Evolutionary conservation across 2,113 vertebrate species (phyloP).

Genomic region (Engraulis encrasicolus): DNA sequence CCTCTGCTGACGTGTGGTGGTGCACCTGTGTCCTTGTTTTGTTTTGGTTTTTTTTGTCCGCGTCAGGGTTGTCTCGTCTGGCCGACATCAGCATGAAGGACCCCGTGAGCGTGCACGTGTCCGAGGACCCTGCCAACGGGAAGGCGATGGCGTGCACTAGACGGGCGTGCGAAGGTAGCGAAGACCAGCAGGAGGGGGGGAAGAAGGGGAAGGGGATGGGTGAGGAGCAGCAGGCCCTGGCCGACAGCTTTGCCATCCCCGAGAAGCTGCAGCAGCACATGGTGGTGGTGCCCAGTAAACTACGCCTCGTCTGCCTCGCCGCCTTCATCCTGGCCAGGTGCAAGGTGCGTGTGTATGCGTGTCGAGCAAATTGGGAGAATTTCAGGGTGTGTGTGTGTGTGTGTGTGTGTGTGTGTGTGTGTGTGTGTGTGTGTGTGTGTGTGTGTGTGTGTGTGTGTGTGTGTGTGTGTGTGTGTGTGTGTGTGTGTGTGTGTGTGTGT

Average conservation of each 20-base stretch:
- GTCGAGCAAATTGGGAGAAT: background rate
- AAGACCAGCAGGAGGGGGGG: rapidly evolving
- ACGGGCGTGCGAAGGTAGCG: background rate
- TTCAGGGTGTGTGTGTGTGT: background rate
- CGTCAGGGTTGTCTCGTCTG: constrained; percentile 81
- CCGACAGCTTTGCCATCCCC: constrained; percentile 83
- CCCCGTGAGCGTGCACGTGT: constrained; percentile 79
- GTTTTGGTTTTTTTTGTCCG: no score
- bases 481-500: background rate
- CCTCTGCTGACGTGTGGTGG: background rate
- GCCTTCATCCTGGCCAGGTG: constrained; percentile 90
- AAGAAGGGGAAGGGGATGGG: constrained; percentile 16
- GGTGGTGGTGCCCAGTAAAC: constrained; percentile 90
- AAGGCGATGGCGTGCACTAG: background rate
- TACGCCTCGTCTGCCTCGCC: constrained; percentile 89
- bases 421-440: background rate
- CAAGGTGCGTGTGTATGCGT: constrained; percentile 74
- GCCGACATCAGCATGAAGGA: constrained; percentile 85
- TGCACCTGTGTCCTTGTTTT: constrained; percentile 30
- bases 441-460: constrained; percentile 70
- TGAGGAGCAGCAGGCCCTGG: constrained; percentile 48
- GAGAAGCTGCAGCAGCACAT: constrained; percentile 84
- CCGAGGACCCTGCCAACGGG: constrained; percentile 60
- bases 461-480: background rate
- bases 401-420: background rate